These are phyloP conservation scores for Carettochelys insculpta DNA, from an alignment of 2,113 vertebrate species.

Conservation along the genomic window DNA sequence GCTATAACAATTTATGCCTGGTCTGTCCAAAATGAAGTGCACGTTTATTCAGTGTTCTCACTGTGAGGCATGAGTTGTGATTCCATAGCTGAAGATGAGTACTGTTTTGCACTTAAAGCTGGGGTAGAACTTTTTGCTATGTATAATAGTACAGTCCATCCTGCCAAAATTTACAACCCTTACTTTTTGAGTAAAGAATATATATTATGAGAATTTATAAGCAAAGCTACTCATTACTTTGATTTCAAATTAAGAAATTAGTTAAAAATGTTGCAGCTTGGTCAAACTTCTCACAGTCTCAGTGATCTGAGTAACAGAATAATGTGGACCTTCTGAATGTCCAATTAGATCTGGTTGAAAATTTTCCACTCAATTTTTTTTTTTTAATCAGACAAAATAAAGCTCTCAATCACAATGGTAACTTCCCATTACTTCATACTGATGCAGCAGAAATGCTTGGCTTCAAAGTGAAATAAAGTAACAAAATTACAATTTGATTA, in stretches of 20 bases:
- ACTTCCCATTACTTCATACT: too few relatives aligned
- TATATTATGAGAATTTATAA: neutral
- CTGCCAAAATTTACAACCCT: neutral
- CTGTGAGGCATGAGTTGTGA: neutral
- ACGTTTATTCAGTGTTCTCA: neutral
- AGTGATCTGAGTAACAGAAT: neutral
- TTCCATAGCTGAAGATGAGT: neutral
- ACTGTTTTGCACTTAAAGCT: fast-evolving
- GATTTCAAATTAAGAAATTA: neutral
- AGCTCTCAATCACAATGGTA: too few relatives aligned
- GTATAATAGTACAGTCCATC: neutral
- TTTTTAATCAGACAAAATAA: neutral
- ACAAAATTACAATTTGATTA: too few relatives aligned
- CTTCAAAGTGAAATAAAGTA: too few relatives aligned
- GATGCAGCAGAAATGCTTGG: too few relatives aligned
- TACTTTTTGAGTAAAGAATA: neutral
- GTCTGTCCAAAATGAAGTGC: neutral
- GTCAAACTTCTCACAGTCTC: neutral
- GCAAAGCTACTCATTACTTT: neutral
- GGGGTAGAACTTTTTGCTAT: neutral
- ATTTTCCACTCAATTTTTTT: neutral
- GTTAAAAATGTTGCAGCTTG: neutral
- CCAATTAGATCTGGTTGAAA: neutral
- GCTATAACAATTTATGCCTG: constrained; percentile 18
- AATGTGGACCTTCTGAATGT: neutral